These are phyloP conservation scores for Perognathus longimembris DNA, from an alignment of 2,113 vertebrate species.

Conservation along the genomic window DNA sequence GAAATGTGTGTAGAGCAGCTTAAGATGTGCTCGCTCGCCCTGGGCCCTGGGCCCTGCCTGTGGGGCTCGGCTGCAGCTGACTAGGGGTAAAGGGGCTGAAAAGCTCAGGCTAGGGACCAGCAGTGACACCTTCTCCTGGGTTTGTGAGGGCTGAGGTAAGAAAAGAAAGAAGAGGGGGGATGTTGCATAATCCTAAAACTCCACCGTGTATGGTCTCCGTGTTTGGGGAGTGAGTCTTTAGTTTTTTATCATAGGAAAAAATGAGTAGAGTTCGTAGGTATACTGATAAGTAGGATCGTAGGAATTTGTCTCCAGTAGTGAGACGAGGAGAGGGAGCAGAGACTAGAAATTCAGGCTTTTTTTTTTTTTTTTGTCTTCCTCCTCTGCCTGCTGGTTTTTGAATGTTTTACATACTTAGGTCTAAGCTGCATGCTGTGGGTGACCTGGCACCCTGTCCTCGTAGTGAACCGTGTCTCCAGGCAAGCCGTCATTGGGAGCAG, in stretches of 20 bases:
- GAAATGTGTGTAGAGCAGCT: background rate
- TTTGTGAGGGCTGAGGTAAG: conserved; percentile 67
- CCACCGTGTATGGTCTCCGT: conserved; percentile 20
- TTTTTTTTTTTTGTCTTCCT: background rate
- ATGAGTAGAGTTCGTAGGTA: conserved; percentile 19
- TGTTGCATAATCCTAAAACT: conserved; percentile 34
- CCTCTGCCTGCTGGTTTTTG: background rate
- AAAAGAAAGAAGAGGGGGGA: conserved; percentile 33
- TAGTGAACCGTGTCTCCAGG: background rate
- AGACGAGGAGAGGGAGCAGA: background rate
- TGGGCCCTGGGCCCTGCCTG: no score
- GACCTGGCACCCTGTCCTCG: background rate
- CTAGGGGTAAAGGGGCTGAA: no score
- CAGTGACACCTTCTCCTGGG: background rate
- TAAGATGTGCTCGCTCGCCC: no score
- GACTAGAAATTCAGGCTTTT: conserved; percentile 58
- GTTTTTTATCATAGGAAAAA: conserved; percentile 49
- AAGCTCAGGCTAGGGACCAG: background rate
- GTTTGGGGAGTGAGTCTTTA: conserved; percentile 30
- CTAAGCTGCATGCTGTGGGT: background rate
- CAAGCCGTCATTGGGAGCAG: background rate
- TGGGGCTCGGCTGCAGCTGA: no score
- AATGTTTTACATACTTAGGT: conserved; percentile 34
- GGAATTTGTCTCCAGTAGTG: background rate
- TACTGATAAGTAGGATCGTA: background rate